Evolutionary conservation across 1,140 invertebrate genomes (phyloP).

Genomic region (Oryzaephilus surinamensis): DNA sequence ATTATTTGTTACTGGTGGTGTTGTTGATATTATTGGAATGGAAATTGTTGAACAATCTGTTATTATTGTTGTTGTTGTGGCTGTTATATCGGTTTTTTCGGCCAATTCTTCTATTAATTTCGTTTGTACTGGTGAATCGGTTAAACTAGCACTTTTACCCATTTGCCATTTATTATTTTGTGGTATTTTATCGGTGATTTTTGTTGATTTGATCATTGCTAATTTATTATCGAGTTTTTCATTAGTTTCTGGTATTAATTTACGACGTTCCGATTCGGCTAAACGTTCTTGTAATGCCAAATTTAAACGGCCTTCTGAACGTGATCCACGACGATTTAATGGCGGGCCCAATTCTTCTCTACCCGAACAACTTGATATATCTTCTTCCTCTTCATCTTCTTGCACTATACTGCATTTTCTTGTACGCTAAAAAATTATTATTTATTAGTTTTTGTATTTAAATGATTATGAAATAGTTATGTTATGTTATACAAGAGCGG

Average conservation of each 20-base stretch:
- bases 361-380: constrained; percentile 43
- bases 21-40: constrained; percentile 43
- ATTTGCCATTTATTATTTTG: constrained; percentile 10
- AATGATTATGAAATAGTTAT: too few relatives aligned
- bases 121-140: constrained; percentile 11
- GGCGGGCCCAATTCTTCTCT: constrained; percentile 40
- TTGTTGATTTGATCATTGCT: constrained; percentile 1
- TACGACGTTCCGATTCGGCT: constrained; percentile 32
- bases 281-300: constrained; percentile 42
- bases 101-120: constrained; percentile 18
- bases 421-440: constrained; percentile 47
- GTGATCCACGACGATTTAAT: constrained; percentile 45
- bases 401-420: constrained; percentile 82
- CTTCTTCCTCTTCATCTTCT: constrained; percentile 72
- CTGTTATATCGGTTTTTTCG: constrained; percentile 8
- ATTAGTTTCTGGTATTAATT: constrained; percentile 7
- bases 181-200: constrained; percentile 1
- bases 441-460: too few relatives aligned
- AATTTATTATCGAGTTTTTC: constrained; percentile 4
- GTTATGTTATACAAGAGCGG: too few relatives aligned
- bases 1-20: constrained; percentile 32
- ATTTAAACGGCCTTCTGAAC: constrained; percentile 51
- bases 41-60: constrained; percentile 46
- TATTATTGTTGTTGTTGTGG: constrained; percentile 39
- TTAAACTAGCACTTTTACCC: constrained; percentile 14